Evolutionary conservation across 2,888 invertebrate genomes (phyloP), one percentile per base, ranked within the genome.

Genomic region (Elysia crispata): DNA sequence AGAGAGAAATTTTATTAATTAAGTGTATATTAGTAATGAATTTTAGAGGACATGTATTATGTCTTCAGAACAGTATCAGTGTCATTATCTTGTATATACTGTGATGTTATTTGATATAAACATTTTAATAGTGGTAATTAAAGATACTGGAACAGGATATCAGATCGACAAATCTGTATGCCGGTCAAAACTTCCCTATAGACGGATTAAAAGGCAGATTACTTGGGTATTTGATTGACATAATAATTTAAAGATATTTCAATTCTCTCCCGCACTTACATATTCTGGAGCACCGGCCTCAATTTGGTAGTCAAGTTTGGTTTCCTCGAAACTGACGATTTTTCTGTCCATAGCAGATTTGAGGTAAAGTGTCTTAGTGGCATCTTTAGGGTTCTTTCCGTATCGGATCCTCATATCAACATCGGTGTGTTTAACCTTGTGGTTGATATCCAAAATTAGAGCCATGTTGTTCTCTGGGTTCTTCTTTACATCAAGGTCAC

Each of bases 391-490:
- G 67, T 83, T 84, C 31, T 81, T 80, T n/a, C 87, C 87, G 73
- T 86, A 87, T 30, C 84, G 82, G 8, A 87, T 31, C 11, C 72
- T 73, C 13, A 82, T 20, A 13, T 82, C 79, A 23, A 76, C 73
- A 6, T 86, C 83, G 6, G 78, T 67, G 49, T 76, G 81, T 23
- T 77, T 76, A 33, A 79, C 85, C 57, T 84, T 84, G 64, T 80
- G 73, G 20, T 79, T 72, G 72, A 83, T 78, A 62, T 84, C 84
- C 18, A 86, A 70, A 13, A 80, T 76, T 31, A 84, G 73, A 20
- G 60, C 66, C 3, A 84, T 67, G 76, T 86, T 83, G 66, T 85
- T 76, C 41, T 88, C 83, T 33, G 86, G 84, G 76, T 81, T 83
- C 50, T 80, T 79, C 50, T 82, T 82, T 25, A 84, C 81, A 49